phyloP scores from a whole-genome alignment of 2,888 invertebrate species.

The Geophilus truncorum region DNA sequence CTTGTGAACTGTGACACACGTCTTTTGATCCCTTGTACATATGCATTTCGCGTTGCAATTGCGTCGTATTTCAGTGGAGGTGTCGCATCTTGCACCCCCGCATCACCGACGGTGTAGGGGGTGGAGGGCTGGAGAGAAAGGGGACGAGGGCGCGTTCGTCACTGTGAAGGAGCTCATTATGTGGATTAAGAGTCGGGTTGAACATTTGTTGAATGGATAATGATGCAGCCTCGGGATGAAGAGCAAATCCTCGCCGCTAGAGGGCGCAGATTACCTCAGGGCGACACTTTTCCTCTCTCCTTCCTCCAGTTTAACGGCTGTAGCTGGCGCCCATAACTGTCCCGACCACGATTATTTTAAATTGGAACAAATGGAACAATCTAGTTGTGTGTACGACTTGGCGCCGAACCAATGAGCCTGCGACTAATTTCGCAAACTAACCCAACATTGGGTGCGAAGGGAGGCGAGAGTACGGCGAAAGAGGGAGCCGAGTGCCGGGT shows the following conservation, averaged over 20 bases:
- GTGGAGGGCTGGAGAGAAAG: background rate
- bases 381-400: background rate
- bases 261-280: conserved; percentile 32
- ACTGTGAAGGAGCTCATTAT: conserved; percentile 27
- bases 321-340: conserved; percentile 30
- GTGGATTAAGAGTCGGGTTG: conserved; percentile 32
- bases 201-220: conserved; percentile 33
- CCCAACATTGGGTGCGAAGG: background rate
- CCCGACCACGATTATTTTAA: conserved; percentile 30
- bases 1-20: background rate
- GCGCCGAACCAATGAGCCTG: background rate
- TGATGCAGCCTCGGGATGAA: conserved; percentile 8
- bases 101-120: background rate
- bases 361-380: conserved; percentile 31
- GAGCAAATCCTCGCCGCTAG: conserved; percentile 22
- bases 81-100: background rate
- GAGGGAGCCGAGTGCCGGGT: background rate
- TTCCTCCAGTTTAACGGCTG: background rate
- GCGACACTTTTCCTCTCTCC: conserved; percentile 10
- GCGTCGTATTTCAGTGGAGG: background rate
- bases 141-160: background rate
- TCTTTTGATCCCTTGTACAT: background rate
- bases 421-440: conserved; percentile 19
- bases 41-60: background rate
- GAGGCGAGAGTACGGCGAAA: conserved; percentile 1